These are phyloP conservation scores for Scaptomyza tumidula DNA, from an alignment of 2,888 invertebrate genomes.

Conservation along the genomic window DNA sequence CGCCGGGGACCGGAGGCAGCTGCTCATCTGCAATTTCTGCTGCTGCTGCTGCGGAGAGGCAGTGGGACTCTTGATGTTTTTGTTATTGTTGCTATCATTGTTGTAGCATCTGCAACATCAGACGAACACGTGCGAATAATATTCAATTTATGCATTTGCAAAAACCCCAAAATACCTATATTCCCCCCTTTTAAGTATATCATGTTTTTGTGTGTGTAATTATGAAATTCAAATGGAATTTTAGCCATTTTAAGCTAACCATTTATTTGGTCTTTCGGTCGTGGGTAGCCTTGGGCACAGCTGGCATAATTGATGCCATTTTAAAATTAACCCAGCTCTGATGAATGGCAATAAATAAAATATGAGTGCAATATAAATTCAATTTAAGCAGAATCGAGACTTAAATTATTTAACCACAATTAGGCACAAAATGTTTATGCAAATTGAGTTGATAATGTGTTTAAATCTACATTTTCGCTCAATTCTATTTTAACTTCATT, in stretches of 20 bases:
- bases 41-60: slow-evolving; percentile 22
- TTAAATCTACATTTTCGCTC: too few relatives aligned
- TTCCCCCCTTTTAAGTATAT: slow-evolving; percentile 2
- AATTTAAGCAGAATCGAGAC: not conserved
- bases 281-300: slow-evolving; percentile 5
- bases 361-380: not conserved
- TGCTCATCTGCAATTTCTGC: slow-evolving; percentile 76
- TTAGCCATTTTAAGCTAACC: not conserved
- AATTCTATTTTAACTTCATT: too few relatives aligned
- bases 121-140: slow-evolving; percentile 29
- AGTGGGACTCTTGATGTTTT: slow-evolving; percentile 1
- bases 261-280: slow-evolving; percentile 5
- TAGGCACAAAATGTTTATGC: too few relatives aligned
- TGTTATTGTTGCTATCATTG: slow-evolving; percentile 41
- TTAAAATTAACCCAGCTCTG: not conserved
- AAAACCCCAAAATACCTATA: not conserved
- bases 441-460: too few relatives aligned
- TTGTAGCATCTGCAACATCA: slow-evolving; percentile 72
- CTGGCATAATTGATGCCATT: slow-evolving; percentile 14
- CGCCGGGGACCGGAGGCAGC: slow-evolving; percentile 83
- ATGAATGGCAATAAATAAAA: slow-evolving; percentile 5
- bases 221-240: slow-evolving; percentile 25
- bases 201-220: slow-evolving; percentile 36
- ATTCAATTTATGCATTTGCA: slow-evolving; percentile 9
- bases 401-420: not conserved